Evolutionary conservation across 2,888 invertebrate species (phyloP), one percentile per base, ranked within the genome.

Genomic region (Bombylius discolor): DNA sequence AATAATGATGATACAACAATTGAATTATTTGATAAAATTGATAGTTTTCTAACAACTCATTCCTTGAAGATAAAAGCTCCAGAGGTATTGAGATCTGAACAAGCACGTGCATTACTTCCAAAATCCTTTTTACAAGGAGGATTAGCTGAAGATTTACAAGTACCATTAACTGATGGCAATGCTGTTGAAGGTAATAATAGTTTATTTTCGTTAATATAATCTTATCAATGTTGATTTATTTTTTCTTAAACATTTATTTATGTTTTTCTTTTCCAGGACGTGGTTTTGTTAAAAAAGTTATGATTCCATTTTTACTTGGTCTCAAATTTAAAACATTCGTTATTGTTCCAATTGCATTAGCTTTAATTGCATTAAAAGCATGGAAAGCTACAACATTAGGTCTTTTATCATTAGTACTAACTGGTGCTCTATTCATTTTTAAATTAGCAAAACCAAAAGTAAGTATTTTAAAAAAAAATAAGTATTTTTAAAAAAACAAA

Each of bases 321-420:
- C 76, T 91, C 61, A 91, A 90, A 72, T 87, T 90, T 78, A 90
- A 90, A 74, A 85, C 89, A 52, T 87, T 89, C 31, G 87, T 89
- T 39, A 72, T 91, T 64, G 87, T 89, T 47, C 91, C 90, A 0
- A 72, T 90, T 59, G 87, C 87, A 13, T 77, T 91, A 56, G 87
- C 88, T 44, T 75, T 90, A 57, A 90, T 91, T 66, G 91, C 91
- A 0, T 77, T 90, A 56, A 90, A 90, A 73, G 89, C 91, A 14
- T 91, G 91, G 91, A 91, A 91, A 72, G 91, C 91, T 47, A 77
- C 90, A 64, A 90, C 91, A 9, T 78, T 91, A 62, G 90, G 89
- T 59, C 81, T 91, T 5, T 80, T 91, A 58, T 90, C 90, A 4
- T 75, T 91, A 67, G 90, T 90, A 33, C 77, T 90, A 49, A 89